These are phyloP conservation scores for Calliscelio sp. DNA, from an alignment of 2,888 invertebrate genomes.

Conservation along the genomic window DNA sequence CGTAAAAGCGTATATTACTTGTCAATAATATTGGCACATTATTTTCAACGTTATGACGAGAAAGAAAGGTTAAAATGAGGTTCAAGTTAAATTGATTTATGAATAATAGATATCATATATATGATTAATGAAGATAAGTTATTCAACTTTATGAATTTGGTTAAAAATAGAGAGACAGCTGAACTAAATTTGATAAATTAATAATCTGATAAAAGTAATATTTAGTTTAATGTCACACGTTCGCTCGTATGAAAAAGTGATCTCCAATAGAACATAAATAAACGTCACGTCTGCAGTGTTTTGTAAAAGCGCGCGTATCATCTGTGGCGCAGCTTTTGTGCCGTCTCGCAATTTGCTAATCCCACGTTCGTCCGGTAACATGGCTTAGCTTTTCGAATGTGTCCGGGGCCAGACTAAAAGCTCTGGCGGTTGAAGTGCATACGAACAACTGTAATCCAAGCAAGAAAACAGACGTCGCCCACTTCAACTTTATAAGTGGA, in stretches of 20 bases:
- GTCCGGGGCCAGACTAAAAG: slow-evolving; percentile 57
- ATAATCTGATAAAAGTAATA: slow-evolving; percentile 24
- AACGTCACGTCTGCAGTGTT: slow-evolving; percentile 35
- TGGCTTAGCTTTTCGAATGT: slow-evolving; percentile 59
- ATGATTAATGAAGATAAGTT: no score
- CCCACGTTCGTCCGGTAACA: slow-evolving; percentile 56
- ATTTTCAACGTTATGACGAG: no score
- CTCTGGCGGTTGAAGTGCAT: slow-evolving; percentile 42
- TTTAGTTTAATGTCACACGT: slow-evolving; percentile 37
- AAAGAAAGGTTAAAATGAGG: no score
- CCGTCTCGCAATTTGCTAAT: slow-evolving; percentile 62
- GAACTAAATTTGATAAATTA: no score
- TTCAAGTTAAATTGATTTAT: no score
- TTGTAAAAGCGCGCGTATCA: slow-evolving; percentile 50
- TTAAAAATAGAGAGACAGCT: no score
- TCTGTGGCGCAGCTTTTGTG: slow-evolving; percentile 52
- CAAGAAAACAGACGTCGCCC: slow-evolving; percentile 67
- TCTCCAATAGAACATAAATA: slow-evolving; percentile 46
- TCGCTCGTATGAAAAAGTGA: slow-evolving; percentile 8
- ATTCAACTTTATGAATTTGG: no score
- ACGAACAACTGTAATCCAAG: slow-evolving; percentile 62
- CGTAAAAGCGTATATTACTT: no score
- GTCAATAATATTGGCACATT: not conserved
- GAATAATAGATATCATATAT: no score
- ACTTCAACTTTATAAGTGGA: slow-evolving; percentile 65